phyloP scores from a whole-genome alignment of 2,797 vertebrate genomes.

The Myioborus melanocephalus region DNA sequence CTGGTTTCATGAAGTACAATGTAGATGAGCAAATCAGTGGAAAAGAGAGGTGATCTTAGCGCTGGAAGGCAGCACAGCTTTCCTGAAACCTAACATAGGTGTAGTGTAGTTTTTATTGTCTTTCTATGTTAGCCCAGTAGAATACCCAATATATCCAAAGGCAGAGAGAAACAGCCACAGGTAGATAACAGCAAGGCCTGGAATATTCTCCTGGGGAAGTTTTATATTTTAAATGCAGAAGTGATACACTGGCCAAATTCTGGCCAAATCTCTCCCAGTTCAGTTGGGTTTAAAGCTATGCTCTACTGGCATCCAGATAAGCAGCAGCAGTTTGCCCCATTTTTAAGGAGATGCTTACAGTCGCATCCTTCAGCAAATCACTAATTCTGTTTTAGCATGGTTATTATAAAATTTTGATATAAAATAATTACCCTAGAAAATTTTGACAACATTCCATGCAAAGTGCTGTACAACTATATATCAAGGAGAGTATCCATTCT shows the following conservation, averaged over 20 bases:
- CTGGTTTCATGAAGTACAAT: slow-evolving; percentile 13
- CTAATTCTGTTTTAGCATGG: not conserved
- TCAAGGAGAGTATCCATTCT: not conserved
- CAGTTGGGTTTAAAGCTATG: not conserved
- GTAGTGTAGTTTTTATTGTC: not conserved
- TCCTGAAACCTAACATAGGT: not conserved
- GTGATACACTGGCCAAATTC: not conserved
- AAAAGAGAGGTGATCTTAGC: not conserved
- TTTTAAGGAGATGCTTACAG: not conserved
- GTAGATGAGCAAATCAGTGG: not conserved
- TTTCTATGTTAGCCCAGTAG: not conserved
- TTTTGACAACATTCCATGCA: not conserved
- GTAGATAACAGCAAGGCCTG: not conserved
- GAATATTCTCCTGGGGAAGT: not conserved
- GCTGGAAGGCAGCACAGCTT: not conserved
- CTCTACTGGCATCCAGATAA: not conserved
- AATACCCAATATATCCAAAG: not conserved
- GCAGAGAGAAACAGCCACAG: not conserved
- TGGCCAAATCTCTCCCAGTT: not conserved
- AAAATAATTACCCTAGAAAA: not conserved
- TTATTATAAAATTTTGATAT: not conserved
- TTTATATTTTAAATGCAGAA: not conserved
- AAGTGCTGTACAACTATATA: not conserved
- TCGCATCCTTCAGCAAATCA: not conserved
- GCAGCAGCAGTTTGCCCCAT: not conserved